Base-by-base conservation (phyloP, 2,113 vertebrate genomes). In the Psammodynastes pulverulentus region DNA sequence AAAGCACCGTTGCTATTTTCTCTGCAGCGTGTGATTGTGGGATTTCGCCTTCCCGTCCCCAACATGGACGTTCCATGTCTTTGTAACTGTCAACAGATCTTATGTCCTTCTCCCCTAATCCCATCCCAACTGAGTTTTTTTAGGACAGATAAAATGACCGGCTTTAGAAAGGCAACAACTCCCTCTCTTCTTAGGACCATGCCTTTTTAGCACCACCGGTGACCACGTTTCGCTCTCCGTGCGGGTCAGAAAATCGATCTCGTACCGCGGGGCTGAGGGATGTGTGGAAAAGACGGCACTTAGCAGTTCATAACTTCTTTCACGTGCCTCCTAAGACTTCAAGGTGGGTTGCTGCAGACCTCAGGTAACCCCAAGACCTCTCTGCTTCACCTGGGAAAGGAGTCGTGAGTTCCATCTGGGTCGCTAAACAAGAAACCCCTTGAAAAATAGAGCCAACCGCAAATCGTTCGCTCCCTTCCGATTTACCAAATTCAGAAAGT, bases 21-120 rank as follows among this genome's bases (percentile, higher is more conserved):
- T 58, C 53, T 0, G 86, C 84, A 0, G 51, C 0, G 9, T 93
- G 72, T 3, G 34, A 43, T 79, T 21, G 34, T 3, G 0, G 24
- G 56, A 29, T 9, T 58, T 58, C 12, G 26, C 24, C 56, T 10
- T 10, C 1, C 48, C 34, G 6, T 3, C n/a, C 13, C 34, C 1
- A 15, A 34, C 6, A 0, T 3, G 72, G n/a, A 72, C 2, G 5
- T 39, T 19, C 19, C 13, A 39, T 19, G 5, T 79, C 34, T 43
- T 79, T 21, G 72, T 43, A 21, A 79, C 34, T 21, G 2, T 79
- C 34, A 3, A 39, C 34, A 1, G 3, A 21, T 43, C 34, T 6
- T 6, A 1, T 39, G 6, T 79, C 34, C 72, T 79, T 21, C 34
- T 79, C 34, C 34, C 72, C 39, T 79, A 58, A 43, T 9, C 72